Evolutionary conservation across 1,140 invertebrate species (phyloP), one percentile per base, ranked within the genome.

Genomic region (Drosophila arizonae): DNA sequence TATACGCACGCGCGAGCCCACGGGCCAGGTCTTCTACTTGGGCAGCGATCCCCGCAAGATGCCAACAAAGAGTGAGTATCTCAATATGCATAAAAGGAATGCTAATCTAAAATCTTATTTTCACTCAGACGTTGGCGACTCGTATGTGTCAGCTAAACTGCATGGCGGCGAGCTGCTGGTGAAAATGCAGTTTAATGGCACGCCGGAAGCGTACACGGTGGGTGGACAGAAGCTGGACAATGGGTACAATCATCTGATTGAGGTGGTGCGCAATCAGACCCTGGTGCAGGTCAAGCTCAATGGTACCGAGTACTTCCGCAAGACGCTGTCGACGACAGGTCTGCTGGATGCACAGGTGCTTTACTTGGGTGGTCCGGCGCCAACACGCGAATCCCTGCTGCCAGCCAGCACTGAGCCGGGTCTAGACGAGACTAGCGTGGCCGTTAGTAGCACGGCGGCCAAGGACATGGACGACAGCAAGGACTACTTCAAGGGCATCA

Each of bases 401-500:
- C 73, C 86, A 0, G 66, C 76, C 6, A 84, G 76, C 36, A 90
- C 86, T 0, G 86, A 84, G 24, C 70, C 82, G 8, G 73, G 68
- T 6, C 39, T 68, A 72, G 91, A 63, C 3, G 75, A 82, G 24
- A 73, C 45, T 24, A 79, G 45, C 24, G 24, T 57, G 1, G 28
- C 36, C 88, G 85, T 48, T 68, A 91, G 26, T 90, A 90, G 26
- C 91, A 92, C 50, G 90, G 79, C 65, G 72, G 88, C n/a, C 76
- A 92, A 68, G 92, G 92, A 90, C 6, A 63, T 70, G 41, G 82
- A 93, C 92, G 85, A 93, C 92, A 73, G 92, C 92, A 75, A 93
- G 46, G 93, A 94, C n/a, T 95, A 96, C 92, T 99, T 98, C 88
- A 98, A 99, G 92, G 98, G 98, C 26, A 95, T 98, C 36, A 96